Evolutionary conservation across 1,140 invertebrate species (phyloP).

Genomic region (Triops cancriformis): DNA sequence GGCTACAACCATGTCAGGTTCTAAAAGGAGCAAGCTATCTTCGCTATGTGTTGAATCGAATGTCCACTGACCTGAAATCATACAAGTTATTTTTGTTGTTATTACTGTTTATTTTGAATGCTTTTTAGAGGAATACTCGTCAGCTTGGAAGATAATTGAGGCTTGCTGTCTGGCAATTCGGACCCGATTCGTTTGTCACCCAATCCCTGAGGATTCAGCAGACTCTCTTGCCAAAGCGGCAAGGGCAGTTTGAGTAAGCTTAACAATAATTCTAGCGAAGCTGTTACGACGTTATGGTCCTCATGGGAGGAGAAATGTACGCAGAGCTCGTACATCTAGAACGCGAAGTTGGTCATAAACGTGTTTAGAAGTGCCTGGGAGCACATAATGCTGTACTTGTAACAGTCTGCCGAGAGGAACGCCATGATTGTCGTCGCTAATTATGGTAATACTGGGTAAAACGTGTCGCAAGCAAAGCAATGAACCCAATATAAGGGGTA

Average conservation of each 20-base stretch:
- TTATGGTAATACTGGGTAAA: not conserved
- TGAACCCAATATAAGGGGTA: constrained; percentile 16
- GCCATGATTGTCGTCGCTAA: constrained; percentile 28
- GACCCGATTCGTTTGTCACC: not conserved
- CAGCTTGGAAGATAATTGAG: constrained; percentile 28
- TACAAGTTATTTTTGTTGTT: constrained; percentile 28
- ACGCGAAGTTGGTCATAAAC: constrained; percentile 18
- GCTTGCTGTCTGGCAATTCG: constrained; percentile 24
- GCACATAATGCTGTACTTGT: constrained; percentile 28
- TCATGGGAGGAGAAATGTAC: constrained; percentile 57
- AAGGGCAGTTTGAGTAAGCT: constrained; percentile 59
- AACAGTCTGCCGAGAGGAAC: constrained; percentile 32
- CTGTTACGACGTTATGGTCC: constrained; percentile 77
- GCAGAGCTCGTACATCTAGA: constrained; percentile 71
- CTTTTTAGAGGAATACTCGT: constrained; percentile 25
- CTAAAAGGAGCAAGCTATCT: not conserved
- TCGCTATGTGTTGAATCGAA: not conserved
- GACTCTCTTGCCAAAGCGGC: constrained; percentile 47
- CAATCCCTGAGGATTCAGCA: constrained; percentile 50
- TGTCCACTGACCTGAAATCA: not conserved
- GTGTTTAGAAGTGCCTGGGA: not conserved
- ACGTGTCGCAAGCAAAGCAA: not conserved
- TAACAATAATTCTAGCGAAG: constrained; percentile 68
- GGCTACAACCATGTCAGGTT: not conserved
- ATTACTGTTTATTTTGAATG: not conserved